Percentiles rank a stretch among this genome's conserved stretches.
Evolutionary conservation across 2,888 invertebrate genomes (phyloP).

Genomic region (Stenoptilia bipunctidactyla): DNA sequence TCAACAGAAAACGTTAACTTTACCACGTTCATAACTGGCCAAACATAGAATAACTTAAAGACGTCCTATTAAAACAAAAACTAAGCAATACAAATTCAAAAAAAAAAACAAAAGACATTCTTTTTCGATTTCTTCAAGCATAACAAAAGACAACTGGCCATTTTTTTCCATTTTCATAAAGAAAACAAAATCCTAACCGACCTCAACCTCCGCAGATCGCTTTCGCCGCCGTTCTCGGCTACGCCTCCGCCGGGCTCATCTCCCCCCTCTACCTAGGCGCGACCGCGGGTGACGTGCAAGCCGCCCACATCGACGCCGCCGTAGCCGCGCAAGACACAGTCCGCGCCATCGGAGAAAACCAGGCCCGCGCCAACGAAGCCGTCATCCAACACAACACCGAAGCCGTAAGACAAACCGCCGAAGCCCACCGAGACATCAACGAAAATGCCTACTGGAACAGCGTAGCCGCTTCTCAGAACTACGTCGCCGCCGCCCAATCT

Average conservation of each 20-base stretch:
- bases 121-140: no score
- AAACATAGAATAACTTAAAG: no score
- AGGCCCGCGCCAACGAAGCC: constrained; percentile 51
- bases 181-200: no score
- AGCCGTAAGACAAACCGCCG: constrained; percentile 43
- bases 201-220: constrained; percentile 55
- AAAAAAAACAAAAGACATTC: no score
- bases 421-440: constrained; percentile 46
- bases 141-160: no score
- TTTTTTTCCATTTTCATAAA: no score
- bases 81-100: no score
- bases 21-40: no score
- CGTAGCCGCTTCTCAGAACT: constrained; percentile 50
- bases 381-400: constrained; percentile 48
- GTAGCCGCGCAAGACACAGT: constrained; percentile 47
- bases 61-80: no score
- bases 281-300: constrained; percentile 56
- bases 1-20: no score
- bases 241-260: constrained; percentile 53
- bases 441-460: constrained; percentile 60
- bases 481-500: constrained; percentile 55
- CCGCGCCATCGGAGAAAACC: constrained; percentile 43
- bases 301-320: constrained; percentile 54
- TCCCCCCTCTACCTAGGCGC: constrained; percentile 37
- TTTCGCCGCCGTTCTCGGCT: constrained; percentile 63